These are phyloP conservation scores for Amiota minor DNA, from an alignment of 2,888 invertebrate genomes.

Conservation along the genomic window DNA sequence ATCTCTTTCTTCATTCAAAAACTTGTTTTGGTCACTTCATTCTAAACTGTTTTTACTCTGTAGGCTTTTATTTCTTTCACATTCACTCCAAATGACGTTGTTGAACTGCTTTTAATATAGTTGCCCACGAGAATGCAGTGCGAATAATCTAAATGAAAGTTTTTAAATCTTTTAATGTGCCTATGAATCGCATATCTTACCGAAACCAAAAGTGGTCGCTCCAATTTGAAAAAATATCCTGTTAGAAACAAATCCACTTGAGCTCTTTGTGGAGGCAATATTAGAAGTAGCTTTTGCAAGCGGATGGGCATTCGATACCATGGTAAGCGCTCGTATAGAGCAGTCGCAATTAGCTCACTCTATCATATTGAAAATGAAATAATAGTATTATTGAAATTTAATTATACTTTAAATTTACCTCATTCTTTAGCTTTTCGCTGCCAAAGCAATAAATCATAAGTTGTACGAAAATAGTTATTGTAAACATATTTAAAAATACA, in stretches of 20 bases:
- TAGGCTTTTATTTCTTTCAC: no score
- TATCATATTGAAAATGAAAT: background rate
- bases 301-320: conserved; percentile 40
- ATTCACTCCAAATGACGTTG: no score
- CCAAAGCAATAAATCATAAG: conserved; percentile 21
- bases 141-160: no score
- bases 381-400: background rate
- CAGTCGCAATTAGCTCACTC: background rate
- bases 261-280: conserved; percentile 39
- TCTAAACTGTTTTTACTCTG: no score
- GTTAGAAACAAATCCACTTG: conserved; percentile 34
- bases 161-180: no score
- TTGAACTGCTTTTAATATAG: no score
- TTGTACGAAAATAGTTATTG: background rate
- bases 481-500: background rate
- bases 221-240: conserved; percentile 10
- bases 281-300: conserved; percentile 37
- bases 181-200: no score
- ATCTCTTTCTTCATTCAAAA: no score
- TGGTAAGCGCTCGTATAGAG: background rate
- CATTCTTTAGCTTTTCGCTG: conserved; percentile 13
- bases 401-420: background rate
- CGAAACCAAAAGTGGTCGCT: background rate
- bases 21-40: no score
- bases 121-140: no score